A percentile compares a stretch with the other conserved stretches of the same genome.
Evolutionary conservation across 2,797 vertebrate species (phyloP).

Genomic region (Euphonia xanthogaster): DNA sequence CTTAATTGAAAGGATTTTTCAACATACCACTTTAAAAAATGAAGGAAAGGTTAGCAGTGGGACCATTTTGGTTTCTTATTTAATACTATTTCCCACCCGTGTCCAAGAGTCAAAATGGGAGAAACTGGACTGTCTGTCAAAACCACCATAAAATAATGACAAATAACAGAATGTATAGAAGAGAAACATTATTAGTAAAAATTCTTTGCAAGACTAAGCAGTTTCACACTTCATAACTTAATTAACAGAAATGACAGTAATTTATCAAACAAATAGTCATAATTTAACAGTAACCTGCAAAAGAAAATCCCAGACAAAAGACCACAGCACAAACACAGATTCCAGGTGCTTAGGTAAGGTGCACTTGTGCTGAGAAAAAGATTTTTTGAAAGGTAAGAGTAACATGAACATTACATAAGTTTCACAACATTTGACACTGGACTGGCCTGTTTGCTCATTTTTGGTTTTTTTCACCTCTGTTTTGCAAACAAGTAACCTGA

Average conservation of each 20-base stretch:
- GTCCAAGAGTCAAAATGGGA: neutral
- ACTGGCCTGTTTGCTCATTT: neutral
- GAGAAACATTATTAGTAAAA: neutral
- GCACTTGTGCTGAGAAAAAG: neutral
- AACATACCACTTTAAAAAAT: neutral
- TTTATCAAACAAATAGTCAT: neutral
- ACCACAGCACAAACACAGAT: neutral
- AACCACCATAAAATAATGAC: neutral
- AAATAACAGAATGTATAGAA: neutral
- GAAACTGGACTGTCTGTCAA: neutral
- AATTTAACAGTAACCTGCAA: neutral
- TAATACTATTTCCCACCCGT: neutral
- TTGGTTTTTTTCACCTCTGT: neutral
- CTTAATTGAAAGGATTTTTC: neutral
- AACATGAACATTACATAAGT: neutral
- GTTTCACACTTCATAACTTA: neutral
- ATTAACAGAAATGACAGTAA: neutral
- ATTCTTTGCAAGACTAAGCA: neutral
- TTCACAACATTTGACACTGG: neutral
- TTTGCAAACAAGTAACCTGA: constrained; percentile 16
- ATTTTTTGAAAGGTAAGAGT: neutral
- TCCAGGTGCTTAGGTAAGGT: neutral
- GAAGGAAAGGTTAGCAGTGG: neutral
- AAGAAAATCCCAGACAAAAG: neutral
- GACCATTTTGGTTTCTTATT: neutral